These are phyloP conservation scores for Diachasma alloeum DNA, from an alignment of 1,140 invertebrate genomes.

Conservation along the genomic window DNA sequence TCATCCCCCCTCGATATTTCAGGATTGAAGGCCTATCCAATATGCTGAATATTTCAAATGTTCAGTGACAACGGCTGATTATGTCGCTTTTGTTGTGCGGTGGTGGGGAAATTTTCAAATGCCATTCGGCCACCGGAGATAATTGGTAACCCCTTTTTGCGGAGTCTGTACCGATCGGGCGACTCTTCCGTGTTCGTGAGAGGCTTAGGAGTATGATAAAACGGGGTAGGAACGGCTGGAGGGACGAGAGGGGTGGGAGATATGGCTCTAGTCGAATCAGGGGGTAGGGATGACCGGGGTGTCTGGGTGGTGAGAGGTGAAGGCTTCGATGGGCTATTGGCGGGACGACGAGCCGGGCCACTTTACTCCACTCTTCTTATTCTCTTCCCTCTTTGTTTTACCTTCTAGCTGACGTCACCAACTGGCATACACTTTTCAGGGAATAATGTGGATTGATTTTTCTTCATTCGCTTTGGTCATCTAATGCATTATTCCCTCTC, in stretches of 20 bases:
- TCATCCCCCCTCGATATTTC: background rate
- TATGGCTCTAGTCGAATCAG: background rate
- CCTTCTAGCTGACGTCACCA: slow-evolving; percentile 41
- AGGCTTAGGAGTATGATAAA: slow-evolving; percentile 44
- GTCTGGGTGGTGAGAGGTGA: slow-evolving; percentile 48
- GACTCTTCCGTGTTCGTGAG: slow-evolving; percentile 16
- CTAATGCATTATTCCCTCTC: background rate
- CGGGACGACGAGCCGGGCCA: slow-evolving; percentile 32
- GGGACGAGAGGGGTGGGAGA: slow-evolving; percentile 33
- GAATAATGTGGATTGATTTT: slow-evolving; percentile 56
- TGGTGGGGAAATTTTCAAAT: background rate
- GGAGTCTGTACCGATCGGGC: background rate
- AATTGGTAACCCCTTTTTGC: background rate
- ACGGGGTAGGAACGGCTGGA: slow-evolving; percentile 30
- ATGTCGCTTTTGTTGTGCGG: background rate
- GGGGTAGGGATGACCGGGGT: slow-evolving; percentile 26
- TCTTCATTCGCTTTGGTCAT: slow-evolving; percentile 19
- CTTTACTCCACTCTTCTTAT: slow-evolving; percentile 27
- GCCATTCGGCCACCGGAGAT: background rate
- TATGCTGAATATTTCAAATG: background rate
- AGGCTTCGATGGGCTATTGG: slow-evolving; percentile 38
- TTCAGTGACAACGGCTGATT: background rate
- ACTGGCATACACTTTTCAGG: slow-evolving; percentile 48
- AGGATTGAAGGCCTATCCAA: background rate
- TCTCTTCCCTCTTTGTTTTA: background rate